Percentiles rank a stretch among this genome's conserved stretches.
Conservation (phyloP, 2,113 vertebrate species). For the Ictalurus punctatus region DNA sequence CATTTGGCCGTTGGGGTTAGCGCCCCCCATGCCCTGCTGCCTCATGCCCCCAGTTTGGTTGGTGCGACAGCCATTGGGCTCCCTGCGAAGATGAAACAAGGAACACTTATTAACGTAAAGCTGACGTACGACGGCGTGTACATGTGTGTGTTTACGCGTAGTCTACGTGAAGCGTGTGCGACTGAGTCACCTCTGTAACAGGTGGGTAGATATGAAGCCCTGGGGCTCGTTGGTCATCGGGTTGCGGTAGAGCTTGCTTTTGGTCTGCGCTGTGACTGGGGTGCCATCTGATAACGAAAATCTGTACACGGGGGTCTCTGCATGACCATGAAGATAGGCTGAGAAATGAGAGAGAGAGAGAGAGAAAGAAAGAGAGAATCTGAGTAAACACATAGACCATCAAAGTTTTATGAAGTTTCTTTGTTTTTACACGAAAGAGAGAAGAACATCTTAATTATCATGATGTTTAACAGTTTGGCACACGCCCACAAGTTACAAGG, state of each 20-base stretch:
- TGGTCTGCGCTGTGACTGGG: constrained; percentile 91
- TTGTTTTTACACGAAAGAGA: background rate
- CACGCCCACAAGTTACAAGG: background rate
- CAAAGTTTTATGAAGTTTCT: background rate
- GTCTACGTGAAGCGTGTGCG: background rate
- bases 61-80: constrained; percentile 86
- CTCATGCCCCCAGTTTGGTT: constrained; percentile 75
- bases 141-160: background rate
- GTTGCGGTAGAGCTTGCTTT: constrained; percentile 89
- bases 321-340: constrained; percentile 89
- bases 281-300: constrained; percentile 95
- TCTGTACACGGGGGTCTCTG: constrained; percentile 90
- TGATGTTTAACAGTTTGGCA: background rate
- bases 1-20: constrained; percentile 76
- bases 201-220: constrained; percentile 92
- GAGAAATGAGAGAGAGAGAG: constrained; percentile 42
- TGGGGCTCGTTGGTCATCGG: constrained; percentile 87
- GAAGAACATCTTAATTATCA: background rate
- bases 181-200: constrained; percentile 89
- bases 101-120: background rate
- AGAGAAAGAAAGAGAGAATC: background rate
- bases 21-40: constrained; percentile 76
- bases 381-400: background rate
- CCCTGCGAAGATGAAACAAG: constrained; percentile 69
- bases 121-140: too few species aligned